A percentile compares a stretch with the other conserved stretches of the same genome.
phyloP scores from a whole-genome alignment of 2,888 invertebrate genomes.

The Ceriagrion tenellum region DNA sequence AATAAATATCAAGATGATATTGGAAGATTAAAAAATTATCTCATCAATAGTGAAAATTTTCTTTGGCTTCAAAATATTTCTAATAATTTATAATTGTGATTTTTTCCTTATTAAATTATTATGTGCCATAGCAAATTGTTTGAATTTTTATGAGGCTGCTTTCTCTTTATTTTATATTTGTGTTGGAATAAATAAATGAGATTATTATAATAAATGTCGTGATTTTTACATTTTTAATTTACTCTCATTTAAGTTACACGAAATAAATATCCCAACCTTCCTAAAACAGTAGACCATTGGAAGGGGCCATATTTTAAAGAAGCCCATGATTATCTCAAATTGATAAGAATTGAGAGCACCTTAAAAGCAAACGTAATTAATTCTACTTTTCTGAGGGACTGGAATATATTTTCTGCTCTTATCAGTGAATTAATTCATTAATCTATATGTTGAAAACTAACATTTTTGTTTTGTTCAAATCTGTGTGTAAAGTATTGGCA shows the following conservation, averaged over 20 bases:
- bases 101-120: background rate
- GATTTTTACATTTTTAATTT: slow-evolving; percentile 13
- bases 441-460: background rate
- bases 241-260: background rate
- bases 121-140: slow-evolving; percentile 29
- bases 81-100: background rate
- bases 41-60: background rate
- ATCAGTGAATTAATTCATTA: background rate
- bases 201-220: slow-evolving; percentile 18
- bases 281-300: background rate
- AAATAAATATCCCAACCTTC: background rate
- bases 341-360: background rate
- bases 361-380: background rate
- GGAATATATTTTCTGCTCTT: background rate
- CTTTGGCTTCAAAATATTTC: background rate
- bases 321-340: background rate
- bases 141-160: slow-evolving; percentile 33
- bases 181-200: slow-evolving; percentile 41
- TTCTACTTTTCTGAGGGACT: background rate
- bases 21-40: background rate
- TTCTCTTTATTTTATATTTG: slow-evolving; percentile 17
- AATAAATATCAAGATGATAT: background rate
- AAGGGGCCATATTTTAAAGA: background rate
- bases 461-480: background rate
- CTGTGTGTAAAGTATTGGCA: background rate